phyloP scores from a whole-genome alignment of 2,113 vertebrate species.

The Eupsittula cactorum region DNA sequence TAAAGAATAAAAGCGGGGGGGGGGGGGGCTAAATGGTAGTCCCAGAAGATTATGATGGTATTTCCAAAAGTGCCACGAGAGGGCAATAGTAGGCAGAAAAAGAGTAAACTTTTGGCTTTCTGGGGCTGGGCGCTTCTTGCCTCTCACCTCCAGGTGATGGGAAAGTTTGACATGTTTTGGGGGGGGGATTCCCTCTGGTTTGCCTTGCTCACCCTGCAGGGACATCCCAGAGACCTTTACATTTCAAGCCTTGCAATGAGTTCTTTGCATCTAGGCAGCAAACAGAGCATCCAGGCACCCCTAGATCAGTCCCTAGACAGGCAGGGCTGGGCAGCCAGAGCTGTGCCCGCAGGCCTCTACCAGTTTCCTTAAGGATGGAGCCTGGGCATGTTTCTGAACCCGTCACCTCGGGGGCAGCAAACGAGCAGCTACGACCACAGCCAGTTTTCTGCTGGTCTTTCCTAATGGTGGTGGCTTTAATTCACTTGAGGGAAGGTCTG shows the following conservation, averaged over 20 bases:
- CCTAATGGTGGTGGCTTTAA: accelerated
- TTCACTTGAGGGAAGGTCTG: neutral
- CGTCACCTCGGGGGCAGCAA: neutral
- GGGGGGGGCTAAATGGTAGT: neutral
- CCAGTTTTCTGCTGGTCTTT: neutral
- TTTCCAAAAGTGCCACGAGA: constrained; percentile 49
- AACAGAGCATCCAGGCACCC: accelerated
- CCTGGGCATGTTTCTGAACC: neutral
- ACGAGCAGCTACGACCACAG: neutral
- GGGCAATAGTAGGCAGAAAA: constrained; percentile 51
- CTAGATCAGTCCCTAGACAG: neutral
- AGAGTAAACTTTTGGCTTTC: neutral
- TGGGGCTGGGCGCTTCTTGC: accelerated
- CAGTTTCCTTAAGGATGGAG: accelerated
- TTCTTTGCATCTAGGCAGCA: neutral
- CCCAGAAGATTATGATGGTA: accelerated
- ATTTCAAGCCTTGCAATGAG: neutral
- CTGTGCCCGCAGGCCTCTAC: accelerated
- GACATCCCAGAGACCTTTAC: neutral
- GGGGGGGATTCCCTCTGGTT: neutral
- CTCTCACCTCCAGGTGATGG: neutral
- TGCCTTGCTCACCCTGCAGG: neutral
- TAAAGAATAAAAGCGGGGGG: neutral
- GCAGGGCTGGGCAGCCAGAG: neutral
- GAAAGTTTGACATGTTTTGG: neutral